Conservation (phyloP, 2,113 vertebrate species). For the Oreochromis spilurus region DNA sequence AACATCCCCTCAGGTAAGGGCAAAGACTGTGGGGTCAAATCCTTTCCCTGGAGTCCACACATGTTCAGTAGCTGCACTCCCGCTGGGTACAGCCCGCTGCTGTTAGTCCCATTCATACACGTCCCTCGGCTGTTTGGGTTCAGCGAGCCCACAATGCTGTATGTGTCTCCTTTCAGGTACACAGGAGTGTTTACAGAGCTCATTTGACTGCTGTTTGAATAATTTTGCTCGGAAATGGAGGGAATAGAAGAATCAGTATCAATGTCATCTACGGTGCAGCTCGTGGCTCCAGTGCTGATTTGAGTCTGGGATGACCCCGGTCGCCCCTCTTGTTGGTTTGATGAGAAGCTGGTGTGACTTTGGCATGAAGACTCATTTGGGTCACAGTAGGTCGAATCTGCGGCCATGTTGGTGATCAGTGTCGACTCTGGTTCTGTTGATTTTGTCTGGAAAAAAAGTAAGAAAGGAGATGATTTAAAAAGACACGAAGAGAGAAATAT, state of each 20-base stretch:
- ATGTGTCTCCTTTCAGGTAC: constrained; percentile 38
- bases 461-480: background rate
- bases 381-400: constrained; percentile 16
- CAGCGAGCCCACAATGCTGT: constrained; percentile 67
- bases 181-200: background rate
- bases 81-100: constrained; percentile 25
- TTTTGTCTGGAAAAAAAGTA: constrained; percentile 5
- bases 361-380: constrained; percentile 32
- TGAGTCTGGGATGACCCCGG: constrained; percentile 53
- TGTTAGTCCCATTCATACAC: constrained; percentile 13
- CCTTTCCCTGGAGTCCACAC: constrained; percentile 49
- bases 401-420: background rate
- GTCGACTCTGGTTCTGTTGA: background rate
- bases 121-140: constrained; percentile 46
- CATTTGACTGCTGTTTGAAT: constrained; percentile 3
- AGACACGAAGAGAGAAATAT: background rate
- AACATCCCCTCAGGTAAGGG: constrained; percentile 41
- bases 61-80: constrained; percentile 47
- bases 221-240: constrained; percentile 50
- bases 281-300: constrained; percentile 43
- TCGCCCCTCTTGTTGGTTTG: constrained; percentile 42
- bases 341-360: constrained; percentile 50
- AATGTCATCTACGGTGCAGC: constrained; percentile 52
- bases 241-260: constrained; percentile 59
- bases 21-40: constrained; percentile 36